phyloP scores from a whole-genome alignment of 1,140 invertebrate species.

The Aphidius gifuensis region DNA sequence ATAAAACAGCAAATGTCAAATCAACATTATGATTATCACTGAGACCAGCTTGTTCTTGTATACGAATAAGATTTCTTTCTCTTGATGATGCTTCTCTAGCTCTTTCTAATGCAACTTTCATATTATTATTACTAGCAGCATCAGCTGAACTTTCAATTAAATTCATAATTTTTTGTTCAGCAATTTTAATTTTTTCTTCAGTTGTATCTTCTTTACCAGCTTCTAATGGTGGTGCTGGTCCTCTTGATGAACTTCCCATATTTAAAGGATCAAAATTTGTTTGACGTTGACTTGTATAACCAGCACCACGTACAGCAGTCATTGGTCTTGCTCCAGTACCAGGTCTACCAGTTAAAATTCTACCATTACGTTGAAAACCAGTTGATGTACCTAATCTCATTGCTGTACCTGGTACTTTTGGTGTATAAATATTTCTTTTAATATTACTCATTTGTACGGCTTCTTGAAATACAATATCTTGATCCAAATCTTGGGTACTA shows the following conservation, averaged over 20 bases:
- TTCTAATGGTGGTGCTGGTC: conserved; percentile 60
- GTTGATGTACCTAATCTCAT: conserved; percentile 57
- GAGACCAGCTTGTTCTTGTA: conserved; percentile 86
- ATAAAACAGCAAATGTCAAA: conserved; percentile 88
- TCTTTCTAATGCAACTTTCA: conserved; percentile 76
- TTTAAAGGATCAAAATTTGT: conserved; percentile 76
- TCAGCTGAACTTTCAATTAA: conserved; percentile 63
- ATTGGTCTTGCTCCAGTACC: conserved; percentile 68
- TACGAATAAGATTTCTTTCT: conserved; percentile 82
- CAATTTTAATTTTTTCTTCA: conserved; percentile 78
- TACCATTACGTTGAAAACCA: conserved; percentile 47
- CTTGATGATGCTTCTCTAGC: conserved; percentile 95
- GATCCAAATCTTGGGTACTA: conserved; percentile 63
- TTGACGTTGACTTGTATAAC: conserved; percentile 78
- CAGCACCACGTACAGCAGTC: conserved; percentile 92
- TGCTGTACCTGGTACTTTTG: conserved; percentile 49
- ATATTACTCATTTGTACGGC: conserved; percentile 62
- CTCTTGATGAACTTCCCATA: conserved; percentile 57
- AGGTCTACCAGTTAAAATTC: conserved; percentile 39
- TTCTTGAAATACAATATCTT: conserved; percentile 66
- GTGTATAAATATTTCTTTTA: conserved; percentile 57
- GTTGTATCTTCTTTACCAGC: conserved; percentile 73
- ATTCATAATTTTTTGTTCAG: conserved; percentile 79
- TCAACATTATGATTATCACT: conserved; percentile 89
- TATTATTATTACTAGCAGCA: conserved; percentile 58